Evolutionary conservation across 2,113 vertebrate genomes (phyloP), one percentile per base, ranked within the genome.

Genomic region (Sinosuthora webbiana): DNA sequence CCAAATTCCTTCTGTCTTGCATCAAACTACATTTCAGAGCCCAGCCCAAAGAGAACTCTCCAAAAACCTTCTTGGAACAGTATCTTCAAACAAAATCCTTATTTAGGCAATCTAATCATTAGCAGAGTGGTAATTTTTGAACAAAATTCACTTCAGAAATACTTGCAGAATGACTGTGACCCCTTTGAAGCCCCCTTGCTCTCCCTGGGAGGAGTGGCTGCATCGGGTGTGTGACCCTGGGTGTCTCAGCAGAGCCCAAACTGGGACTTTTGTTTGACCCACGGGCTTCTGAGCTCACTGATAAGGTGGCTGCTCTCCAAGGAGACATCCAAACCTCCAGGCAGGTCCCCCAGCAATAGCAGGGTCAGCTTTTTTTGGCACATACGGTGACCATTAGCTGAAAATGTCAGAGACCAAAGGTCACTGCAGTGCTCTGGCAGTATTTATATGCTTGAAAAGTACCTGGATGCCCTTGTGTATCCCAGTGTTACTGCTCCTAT

Each of bases 321-420:
- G 44, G 47, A 83, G 55, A 74, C 59, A 80, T 47, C 78, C 83
- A 89, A 83, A 92, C 65, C 74, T 94, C 55, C 83, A 74, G 67
- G 73, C 83, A 92, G 71, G 64, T 94, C 88, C 76, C 88, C 79
- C 63, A 81, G 79, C 39, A 77, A 63, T 31, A 57, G 19, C 64
- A 92, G 39, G 83, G 79, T 92, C 87, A 92, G 83, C 55, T 69
- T 83, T 89, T 94, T 88, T 57, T 90, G 90, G 68, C 79, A 92
- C 90, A 92, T 92, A 90, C 68, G 67, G 96, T 94, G 96, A 86
- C 95, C 83, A 92, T 94, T 92, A 95, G 94, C 83, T 87, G 76
- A 70, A 96, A 94, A 86, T 88, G 45, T 59, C n/a, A 4, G 89
- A 83, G 93, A 95, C 21, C 90, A 95, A 93, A 95, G 86, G 90